phyloP scores from a whole-genome alignment of 23 tunicate species.

The Phallusia fumigata region DNA sequence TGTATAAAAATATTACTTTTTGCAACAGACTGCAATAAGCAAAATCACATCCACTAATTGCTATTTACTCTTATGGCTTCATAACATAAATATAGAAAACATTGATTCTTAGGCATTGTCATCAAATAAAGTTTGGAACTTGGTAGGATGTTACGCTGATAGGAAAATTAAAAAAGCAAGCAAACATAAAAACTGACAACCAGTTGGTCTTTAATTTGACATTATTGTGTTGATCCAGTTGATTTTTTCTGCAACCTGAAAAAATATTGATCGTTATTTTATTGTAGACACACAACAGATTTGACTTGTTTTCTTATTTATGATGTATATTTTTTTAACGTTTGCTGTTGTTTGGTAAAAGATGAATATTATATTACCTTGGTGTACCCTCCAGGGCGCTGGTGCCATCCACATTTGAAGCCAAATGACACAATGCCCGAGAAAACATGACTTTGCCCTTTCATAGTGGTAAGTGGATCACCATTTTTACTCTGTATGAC shows the following conservation, averaged over 20 bases:
- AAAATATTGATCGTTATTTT: background rate
- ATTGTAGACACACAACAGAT: no score
- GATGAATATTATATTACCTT: background rate
- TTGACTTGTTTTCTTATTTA: background rate
- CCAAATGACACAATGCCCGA: background rate
- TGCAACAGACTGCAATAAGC: no score
- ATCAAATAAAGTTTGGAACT: no score
- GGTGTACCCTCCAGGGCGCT: background rate
- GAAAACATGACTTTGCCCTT: background rate
- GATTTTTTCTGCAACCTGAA: background rate
- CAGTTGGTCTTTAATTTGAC: background rate
- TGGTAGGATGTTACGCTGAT: no score
- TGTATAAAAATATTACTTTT: no score
- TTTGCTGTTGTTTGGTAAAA: background rate
- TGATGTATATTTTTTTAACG: background rate
- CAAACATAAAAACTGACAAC: no score
- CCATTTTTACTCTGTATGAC: background rate
- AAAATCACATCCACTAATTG: no score
- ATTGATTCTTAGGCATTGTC: no score
- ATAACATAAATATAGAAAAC: no score
- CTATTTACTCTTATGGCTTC: no score
- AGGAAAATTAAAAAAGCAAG: no score
- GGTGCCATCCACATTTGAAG: background rate
- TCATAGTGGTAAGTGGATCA: background rate
- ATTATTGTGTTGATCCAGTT: background rate